A percentile compares a stretch with the other conserved stretches of the same genome.
Evolutionary conservation across 2,113 vertebrate species (phyloP).

Genomic region (Zingel zingel): DNA sequence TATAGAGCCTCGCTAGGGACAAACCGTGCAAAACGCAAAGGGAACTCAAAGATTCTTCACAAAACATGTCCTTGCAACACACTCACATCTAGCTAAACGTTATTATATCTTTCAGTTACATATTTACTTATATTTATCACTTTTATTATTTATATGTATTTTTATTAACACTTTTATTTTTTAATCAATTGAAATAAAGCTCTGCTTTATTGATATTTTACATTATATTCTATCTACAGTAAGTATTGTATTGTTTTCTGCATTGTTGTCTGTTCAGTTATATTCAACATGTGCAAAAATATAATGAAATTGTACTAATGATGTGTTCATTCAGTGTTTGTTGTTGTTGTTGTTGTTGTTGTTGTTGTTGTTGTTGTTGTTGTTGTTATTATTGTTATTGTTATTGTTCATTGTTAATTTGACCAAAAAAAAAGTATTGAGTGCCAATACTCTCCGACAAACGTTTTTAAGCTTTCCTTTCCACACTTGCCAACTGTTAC

Average conservation of each 20-base stretch:
- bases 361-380: no score
- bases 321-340: no score
- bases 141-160: background rate
- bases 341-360: no score
- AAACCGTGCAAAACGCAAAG: constrained; percentile 40
- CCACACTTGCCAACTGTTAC: background rate
- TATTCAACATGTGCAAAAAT: no score
- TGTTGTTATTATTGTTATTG: no score
- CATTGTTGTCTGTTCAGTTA: background rate
- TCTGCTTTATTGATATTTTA: no score
- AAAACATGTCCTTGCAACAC: background rate
- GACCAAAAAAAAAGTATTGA: background rate
- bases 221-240: background rate
- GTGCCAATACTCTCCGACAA: background rate
- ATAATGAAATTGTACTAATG: no score
- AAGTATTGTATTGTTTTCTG: background rate
- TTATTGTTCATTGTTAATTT: no score
- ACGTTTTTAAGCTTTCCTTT: background rate
- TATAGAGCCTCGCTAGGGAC: constrained; percentile 55
- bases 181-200: background rate
- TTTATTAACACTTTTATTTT: background rate
- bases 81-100: background rate
- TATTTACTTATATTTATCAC: background rate
- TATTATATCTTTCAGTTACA: no score
- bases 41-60: accelerated